Conservation (phyloP, 1,140 invertebrate species). For the Tetragonula clypearis region DNA sequence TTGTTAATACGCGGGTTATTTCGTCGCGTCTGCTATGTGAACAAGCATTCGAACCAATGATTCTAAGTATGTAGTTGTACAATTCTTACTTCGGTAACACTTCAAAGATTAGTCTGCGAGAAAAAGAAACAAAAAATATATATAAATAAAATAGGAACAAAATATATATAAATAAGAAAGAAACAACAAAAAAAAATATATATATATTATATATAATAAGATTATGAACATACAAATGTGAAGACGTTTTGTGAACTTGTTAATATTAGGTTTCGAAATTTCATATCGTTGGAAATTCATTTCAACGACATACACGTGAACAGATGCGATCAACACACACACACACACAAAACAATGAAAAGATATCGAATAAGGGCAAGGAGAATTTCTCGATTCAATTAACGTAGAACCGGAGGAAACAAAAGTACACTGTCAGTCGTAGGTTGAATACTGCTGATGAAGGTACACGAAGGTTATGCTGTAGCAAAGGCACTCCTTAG, state of each 20-base stretch:
- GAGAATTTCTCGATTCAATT: slow-evolving; percentile 23
- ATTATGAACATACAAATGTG: neutral
- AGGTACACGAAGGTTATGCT: slow-evolving; percentile 55
- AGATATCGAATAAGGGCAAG: neutral
- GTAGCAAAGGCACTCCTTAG: slow-evolving; percentile 56
- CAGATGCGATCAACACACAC: neutral
- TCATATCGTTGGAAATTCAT: neutral
- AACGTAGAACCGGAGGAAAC: slow-evolving; percentile 12
- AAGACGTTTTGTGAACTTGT: neutral
- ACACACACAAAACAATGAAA: neutral
- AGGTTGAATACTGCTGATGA: slow-evolving; percentile 46
- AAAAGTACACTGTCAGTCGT: slow-evolving; percentile 32
- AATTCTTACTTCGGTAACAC: neutral
- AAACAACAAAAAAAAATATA: neutral
- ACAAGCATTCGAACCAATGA: too few species aligned
- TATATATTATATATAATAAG: neutral
- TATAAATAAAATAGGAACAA: neutral
- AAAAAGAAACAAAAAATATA: neutral
- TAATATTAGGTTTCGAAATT: neutral
- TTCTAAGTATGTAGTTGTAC: neutral
- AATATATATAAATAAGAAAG: neutral
- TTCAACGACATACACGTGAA: neutral
- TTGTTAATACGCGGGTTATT: neutral
- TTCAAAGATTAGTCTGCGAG: neutral
- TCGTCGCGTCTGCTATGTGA: neutral